Conservation (phyloP, 2,797 vertebrate species). For the Sandelia bainsii region DNA sequence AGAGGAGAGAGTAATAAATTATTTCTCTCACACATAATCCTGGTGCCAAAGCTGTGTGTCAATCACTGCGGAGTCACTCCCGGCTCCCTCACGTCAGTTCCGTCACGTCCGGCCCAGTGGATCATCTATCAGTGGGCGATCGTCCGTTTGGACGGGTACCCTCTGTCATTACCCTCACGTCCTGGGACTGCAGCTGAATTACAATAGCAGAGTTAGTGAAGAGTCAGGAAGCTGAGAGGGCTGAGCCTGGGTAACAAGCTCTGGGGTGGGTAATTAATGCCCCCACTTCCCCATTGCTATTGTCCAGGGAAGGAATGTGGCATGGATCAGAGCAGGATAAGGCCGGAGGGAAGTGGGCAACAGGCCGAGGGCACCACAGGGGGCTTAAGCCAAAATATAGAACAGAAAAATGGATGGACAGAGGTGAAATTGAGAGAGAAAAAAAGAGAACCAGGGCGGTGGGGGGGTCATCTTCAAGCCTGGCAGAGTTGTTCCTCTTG, state of each 20-base stretch:
- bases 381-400: conserved; percentile 67
- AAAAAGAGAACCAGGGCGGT: background rate
- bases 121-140: conserved; percentile 77
- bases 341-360: conserved; percentile 51
- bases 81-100: conserved; percentile 62
- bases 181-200: conserved; percentile 67
- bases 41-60: conserved; percentile 66
- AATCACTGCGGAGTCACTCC: conserved; percentile 73
- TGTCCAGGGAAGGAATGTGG: conserved; percentile 33
- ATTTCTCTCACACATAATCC: conserved; percentile 72
- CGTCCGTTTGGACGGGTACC: conserved; percentile 70
- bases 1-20: conserved; percentile 72
- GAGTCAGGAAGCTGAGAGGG: conserved; percentile 68
- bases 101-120: conserved; percentile 69
- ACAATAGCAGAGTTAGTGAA: conserved; percentile 71
- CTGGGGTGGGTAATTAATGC: conserved; percentile 83
- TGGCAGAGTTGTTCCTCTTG: conserved; percentile 61
- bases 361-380: conserved; percentile 48
- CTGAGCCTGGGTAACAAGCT: conserved; percentile 74
- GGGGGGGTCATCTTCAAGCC: conserved; percentile 38
- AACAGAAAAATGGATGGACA: conserved; percentile 39
- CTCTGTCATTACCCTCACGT: conserved; percentile 78
- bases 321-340: conserved; percentile 70
- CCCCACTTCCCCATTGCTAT: conserved; percentile 52
- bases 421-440: conserved; percentile 32